A percentile compares a stretch with the other conserved stretches of the same genome.
Conservation (phyloP, 2,797 vertebrate species). For the Pampus argenteus region DNA sequence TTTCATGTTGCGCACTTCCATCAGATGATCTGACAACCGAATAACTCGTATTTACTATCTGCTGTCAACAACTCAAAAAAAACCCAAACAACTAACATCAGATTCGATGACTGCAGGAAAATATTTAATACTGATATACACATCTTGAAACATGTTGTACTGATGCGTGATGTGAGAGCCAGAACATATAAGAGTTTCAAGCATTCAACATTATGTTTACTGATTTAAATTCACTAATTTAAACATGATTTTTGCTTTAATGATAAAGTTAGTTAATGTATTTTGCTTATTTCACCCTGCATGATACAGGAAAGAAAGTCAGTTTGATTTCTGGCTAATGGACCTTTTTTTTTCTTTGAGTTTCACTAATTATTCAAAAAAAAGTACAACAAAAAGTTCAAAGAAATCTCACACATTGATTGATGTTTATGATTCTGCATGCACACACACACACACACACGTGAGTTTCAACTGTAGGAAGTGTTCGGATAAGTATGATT, state of each 20-base stretch:
- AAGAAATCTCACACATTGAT: neutral
- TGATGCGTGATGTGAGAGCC: neutral
- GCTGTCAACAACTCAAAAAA: neutral
- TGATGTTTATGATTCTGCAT: neutral
- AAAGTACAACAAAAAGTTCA: neutral
- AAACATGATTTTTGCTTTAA: neutral
- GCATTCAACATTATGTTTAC: neutral
- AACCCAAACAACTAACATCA: no score
- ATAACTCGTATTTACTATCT: neutral
- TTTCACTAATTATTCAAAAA: neutral
- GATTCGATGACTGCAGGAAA: neutral
- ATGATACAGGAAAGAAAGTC: neutral
- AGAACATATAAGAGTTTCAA: no score
- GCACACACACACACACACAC: no score
- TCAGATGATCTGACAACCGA: neutral
- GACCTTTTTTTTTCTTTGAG: neutral
- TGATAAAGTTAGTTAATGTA: neutral
- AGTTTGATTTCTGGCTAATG: slow-evolving; percentile 9
- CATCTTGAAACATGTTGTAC: neutral
- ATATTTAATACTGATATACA: slow-evolving; percentile 8
- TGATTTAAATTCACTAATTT: neutral
- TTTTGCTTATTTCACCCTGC: neutral
- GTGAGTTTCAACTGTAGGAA: neutral
- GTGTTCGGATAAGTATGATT: neutral
- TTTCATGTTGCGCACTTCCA: neutral